Conservation (phyloP, 2,113 vertebrate species). For the Monopterus albus region DNA sequence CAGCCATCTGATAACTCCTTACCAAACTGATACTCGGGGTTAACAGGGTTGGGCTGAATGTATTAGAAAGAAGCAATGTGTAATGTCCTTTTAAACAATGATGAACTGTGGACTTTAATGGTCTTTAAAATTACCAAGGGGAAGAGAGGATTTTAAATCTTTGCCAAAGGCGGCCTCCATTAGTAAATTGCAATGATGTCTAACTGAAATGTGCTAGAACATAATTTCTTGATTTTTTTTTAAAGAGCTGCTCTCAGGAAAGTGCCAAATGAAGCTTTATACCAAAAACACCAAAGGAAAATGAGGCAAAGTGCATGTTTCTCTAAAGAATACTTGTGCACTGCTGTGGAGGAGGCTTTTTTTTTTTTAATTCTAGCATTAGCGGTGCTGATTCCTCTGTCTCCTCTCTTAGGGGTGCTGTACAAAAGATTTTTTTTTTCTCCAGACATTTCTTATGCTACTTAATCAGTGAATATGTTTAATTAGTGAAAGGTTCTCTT, state of each 20-base stretch:
- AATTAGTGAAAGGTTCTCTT: conserved; percentile 33
- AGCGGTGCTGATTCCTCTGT: no score
- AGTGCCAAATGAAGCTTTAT: neutral
- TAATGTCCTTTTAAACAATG: conserved; percentile 11
- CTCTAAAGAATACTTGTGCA: no score
- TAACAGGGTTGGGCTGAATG: conserved; percentile 6
- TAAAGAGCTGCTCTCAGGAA: neutral
- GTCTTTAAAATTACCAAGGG: neutral
- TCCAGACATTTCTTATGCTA: conserved; percentile 3
- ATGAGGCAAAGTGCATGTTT: neutral
- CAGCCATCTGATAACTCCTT: conserved; percentile 19
- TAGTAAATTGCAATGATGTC: neutral
- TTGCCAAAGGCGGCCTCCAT: neutral
- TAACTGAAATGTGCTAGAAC: neutral
- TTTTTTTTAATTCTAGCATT: no score
- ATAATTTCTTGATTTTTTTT: neutral
- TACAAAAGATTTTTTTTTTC: no score
- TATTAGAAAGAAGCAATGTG: conserved; percentile 2
- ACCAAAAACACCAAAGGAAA: neutral
- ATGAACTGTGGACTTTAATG: neutral
- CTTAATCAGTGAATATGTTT: conserved; percentile 16
- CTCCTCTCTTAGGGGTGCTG: no score
- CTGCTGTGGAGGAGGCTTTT: no score
- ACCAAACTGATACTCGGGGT: conserved; percentile 21
- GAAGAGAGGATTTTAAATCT: neutral